phyloP scores from a whole-genome alignment of 2,113 vertebrate genomes.

The Campylomormyrus tamandua region DNA sequence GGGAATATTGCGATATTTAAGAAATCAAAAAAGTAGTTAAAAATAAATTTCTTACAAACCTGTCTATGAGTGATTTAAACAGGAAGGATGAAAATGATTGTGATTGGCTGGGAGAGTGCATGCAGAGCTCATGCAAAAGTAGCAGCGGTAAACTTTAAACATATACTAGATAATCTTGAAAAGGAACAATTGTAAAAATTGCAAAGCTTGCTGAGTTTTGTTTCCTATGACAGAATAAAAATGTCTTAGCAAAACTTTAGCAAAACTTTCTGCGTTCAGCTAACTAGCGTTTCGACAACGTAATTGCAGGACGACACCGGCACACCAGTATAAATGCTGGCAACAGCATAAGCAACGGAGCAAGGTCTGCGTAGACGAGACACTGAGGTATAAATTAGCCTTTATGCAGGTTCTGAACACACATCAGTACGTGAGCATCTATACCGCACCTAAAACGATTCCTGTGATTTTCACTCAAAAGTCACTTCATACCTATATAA shows the following conservation, averaged over 20 bases:
- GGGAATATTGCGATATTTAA: not conserved
- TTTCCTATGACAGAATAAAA: not conserved
- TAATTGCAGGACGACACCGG: not conserved
- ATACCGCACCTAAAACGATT: not conserved
- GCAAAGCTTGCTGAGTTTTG: not conserved
- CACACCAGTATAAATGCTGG: not conserved
- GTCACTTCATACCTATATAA: not conserved
- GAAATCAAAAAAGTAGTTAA: not conserved
- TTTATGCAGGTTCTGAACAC: not conserved
- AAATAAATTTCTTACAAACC: not conserved
- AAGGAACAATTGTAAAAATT: not conserved
- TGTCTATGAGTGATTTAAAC: not conserved
- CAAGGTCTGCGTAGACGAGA: not conserved
- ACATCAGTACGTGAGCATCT: not conserved
- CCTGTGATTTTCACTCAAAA: not conserved
- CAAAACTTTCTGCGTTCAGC: not conserved
- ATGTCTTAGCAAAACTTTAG: not conserved
- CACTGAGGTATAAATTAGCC: not conserved
- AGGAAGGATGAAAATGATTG: not conserved
- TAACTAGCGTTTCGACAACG: not conserved
- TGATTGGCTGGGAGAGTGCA: not conserved
- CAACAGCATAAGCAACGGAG: not conserved
- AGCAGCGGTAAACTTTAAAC: not conserved
- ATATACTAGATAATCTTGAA: not conserved
- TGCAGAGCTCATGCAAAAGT: not conserved